phyloP scores from a whole-genome alignment of 2,797 vertebrate genomes.

The Mionectes olivaceus region DNA sequence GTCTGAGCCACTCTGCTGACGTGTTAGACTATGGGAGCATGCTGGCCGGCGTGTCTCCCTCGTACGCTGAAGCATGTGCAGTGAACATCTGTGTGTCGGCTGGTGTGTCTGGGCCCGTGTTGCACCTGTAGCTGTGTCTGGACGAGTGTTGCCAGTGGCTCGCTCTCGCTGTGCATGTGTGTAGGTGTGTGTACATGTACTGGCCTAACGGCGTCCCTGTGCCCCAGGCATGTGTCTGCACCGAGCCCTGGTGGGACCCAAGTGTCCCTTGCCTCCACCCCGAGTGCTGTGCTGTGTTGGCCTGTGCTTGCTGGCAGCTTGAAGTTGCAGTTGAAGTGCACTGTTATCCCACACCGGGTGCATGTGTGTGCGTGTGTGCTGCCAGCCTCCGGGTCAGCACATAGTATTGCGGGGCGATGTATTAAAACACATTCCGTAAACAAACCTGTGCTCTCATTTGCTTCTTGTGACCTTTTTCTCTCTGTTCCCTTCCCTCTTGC shows the following conservation, averaged over 20 bases:
- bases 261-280: background rate
- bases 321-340: background rate
- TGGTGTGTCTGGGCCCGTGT: background rate
- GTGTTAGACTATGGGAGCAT: background rate
- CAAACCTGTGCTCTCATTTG: conserved; percentile 5
- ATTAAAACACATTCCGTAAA: conserved; percentile 31
- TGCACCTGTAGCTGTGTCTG: background rate
- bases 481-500: conserved; percentile 16
- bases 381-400: conserved; percentile 5
- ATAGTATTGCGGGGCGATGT: background rate
- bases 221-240: background rate
- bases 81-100: background rate
- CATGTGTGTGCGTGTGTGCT: background rate
- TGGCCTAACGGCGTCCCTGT: background rate
- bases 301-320: conserved; percentile 45
- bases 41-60: background rate
- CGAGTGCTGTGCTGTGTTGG: conserved; percentile 3
- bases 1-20: background rate
- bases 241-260: background rate
- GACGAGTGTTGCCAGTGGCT: background rate
- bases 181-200: conserved; percentile 37
- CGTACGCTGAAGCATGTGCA: background rate
- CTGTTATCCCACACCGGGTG: background rate
- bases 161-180: conserved; percentile 24
- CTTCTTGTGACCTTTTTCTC: conserved; percentile 45